A percentile compares a stretch with the other conserved stretches of the same genome.
phyloP scores from a whole-genome alignment of 2,888 invertebrate genomes.

The Heliconius hortense region DNA sequence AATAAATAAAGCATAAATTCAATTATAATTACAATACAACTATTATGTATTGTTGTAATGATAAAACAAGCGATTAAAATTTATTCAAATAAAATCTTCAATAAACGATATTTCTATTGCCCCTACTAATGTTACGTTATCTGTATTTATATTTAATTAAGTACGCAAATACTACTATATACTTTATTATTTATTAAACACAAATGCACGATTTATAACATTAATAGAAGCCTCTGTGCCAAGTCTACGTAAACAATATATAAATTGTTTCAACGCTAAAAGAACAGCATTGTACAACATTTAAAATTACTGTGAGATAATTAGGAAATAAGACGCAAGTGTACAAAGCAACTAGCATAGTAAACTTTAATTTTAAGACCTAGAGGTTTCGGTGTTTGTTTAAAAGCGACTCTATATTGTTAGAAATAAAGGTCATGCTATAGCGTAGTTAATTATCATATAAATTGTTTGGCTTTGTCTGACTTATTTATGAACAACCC shows the following conservation, averaged over 20 bases:
- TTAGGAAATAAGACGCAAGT: slow-evolving; percentile 19
- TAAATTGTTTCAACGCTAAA: slow-evolving; percentile 4
- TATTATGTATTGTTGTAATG: slow-evolving; percentile 1
- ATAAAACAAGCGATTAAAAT: neutral
- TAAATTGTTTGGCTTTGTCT: slow-evolving; percentile 6
- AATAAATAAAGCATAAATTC: neutral
- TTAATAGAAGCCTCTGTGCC: slow-evolving; percentile 22
- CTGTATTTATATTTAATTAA: neutral
- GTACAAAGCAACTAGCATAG: slow-evolving; percentile 30
- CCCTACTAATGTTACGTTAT: slow-evolving; percentile 12
- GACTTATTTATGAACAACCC: neutral
- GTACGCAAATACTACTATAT: neutral
- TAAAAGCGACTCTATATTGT: neutral
- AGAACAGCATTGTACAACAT: slow-evolving; percentile 21
- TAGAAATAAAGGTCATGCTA: neutral
- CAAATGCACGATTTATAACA: neutral
- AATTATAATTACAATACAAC: neutral
- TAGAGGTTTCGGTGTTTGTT: neutral
- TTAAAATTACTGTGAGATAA: slow-evolving; percentile 18
- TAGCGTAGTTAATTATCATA: neutral
- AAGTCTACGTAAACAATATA: slow-evolving; percentile 7
- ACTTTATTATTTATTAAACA: neutral
- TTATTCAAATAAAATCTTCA: neutral
- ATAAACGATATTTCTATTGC: neutral
- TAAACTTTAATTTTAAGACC: slow-evolving; percentile 27